Evolutionary conservation across 2,113 vertebrate genomes (phyloP).

Genomic region (Cebidichthys violaceus): DNA sequence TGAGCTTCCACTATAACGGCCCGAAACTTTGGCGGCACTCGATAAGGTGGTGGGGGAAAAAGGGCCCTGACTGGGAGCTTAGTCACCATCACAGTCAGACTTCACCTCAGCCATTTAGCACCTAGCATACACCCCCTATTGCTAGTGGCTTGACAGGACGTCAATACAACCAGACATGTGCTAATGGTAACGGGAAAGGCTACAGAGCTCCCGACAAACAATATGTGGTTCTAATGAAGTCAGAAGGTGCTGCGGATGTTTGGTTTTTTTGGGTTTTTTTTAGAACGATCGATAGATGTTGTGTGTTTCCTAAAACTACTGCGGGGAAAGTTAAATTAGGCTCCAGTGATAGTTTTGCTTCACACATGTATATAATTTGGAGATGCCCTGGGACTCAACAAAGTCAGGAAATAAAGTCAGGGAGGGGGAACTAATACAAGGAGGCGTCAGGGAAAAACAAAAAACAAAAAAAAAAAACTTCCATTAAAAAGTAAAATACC

Average conservation of each 20-base stretch:
- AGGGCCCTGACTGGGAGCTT: constrained; percentile 55
- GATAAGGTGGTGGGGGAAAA: constrained; percentile 64
- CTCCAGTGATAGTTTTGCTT: neutral
- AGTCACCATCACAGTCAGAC: constrained; percentile 53
- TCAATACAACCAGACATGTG: constrained; percentile 68
- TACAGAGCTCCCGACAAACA: constrained; percentile 51
- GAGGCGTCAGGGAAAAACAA: constrained; percentile 27
- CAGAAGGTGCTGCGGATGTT: neutral
- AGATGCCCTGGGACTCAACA: constrained; percentile 12
- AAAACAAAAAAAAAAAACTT: constrained; percentile 38
- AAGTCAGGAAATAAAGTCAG: neutral
- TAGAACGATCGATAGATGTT: constrained; percentile 44
- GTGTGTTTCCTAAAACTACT: constrained; percentile 13
- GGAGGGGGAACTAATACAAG: neutral
- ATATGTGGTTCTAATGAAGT: constrained; percentile 13
- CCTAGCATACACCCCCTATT: constrained; percentile 32
- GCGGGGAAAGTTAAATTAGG: constrained; percentile 36
- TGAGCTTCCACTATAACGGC: constrained; percentile 51
- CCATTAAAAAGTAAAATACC: constrained; percentile 61
- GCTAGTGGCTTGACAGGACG: constrained; percentile 61
- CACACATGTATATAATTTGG: constrained; percentile 9
- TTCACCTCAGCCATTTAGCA: constrained; percentile 57
- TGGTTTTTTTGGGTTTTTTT: neutral
- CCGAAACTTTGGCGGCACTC: constrained; percentile 67
- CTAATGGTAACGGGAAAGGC: constrained; percentile 64